Evolutionary conservation across 2,888 invertebrate species (phyloP), one percentile per base, ranked within the genome.

Genomic region (Cheilosia urbana): DNA sequence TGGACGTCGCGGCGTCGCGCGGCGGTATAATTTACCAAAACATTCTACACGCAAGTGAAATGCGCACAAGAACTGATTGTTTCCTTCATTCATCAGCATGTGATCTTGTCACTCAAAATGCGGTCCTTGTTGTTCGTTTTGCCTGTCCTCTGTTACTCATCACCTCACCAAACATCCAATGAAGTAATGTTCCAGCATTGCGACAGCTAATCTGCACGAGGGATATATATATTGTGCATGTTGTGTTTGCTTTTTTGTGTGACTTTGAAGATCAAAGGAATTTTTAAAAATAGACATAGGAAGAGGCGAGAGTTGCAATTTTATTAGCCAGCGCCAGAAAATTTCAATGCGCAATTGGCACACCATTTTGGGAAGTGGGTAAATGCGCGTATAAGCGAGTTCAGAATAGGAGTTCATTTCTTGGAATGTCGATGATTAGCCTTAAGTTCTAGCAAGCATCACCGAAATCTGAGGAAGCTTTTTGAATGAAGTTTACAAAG

Each of bases 91-190:
- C 78, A 57, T 78, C 82, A 68, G 30, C 82, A 83, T 83, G 82
- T 83, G 82, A 83, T 83, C 82, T 78, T 78, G 82, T 83, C 78
- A 72, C 82, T 83, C 82, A 78, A 11, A 78, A 49, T 42, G 62
- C 57, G 65, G 72, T 72, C 62, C 66, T 78, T 76, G 37, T 66
- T 45, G 37, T 76, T 66, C 24, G 19, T 57, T 53, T 65, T 49
- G 53, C 66, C 57, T 71, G 60, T 62, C 66, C 66, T 83, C 78
- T 72, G 82, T 83, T 62, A 72, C 55, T 83, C 82, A 83, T 83
- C 82, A 83, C 82, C 72, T 83, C 66, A 53, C 57, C 60, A 66
- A 55, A 75, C 80, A 75, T 75, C 75, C 62, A 80, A 62, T 19
- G 62, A 72, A 55, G 53, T 65, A 71, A 65, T 76, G 69, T 66